Conservation (phyloP, 30 jellyfish, hydroid and myxozoan genomes). For the Aurelia aurita region DNA sequence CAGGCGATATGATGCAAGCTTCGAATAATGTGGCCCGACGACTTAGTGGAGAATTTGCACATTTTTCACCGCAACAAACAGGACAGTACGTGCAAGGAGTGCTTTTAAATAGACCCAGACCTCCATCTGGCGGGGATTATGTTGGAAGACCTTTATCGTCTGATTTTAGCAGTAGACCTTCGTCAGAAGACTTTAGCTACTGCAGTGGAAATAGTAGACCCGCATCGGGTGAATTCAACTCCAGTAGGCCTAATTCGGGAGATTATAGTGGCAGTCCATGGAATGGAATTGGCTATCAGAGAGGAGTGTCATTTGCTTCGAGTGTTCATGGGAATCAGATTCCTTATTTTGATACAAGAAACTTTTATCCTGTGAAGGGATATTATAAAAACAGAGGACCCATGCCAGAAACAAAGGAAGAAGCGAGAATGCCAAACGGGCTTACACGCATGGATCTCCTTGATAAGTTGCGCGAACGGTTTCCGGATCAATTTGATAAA, state of each 20-base stretch:
- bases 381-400: conserved; percentile 78
- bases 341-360: conserved; percentile 83
- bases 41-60: conserved; percentile 82
- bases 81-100: conserved; percentile 69
- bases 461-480: conserved; percentile 83
- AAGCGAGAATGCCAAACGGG: conserved; percentile 79
- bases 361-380: conserved; percentile 89
- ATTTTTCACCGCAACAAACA: conserved; percentile 58
- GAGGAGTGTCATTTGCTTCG: conserved; percentile 69
- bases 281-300: conserved; percentile 74
- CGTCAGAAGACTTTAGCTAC: conserved; percentile 94
- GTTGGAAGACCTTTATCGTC: conserved; percentile 96
- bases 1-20: conserved; percentile 74
- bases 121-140: conserved; percentile 85
- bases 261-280: conserved; percentile 82
- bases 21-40: conserved; percentile 61
- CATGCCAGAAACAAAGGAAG: conserved; percentile 93
- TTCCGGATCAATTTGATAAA: conserved; percentile 89
- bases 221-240: conserved; percentile 90
- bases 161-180: conserved; percentile 95
- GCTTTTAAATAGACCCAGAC: conserved; percentile 65
- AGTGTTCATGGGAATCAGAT: conserved; percentile 76
- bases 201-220: conserved; percentile 93
- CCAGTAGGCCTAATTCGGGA: conserved; percentile 93
- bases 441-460: conserved; percentile 83